Evolutionary conservation across 2,888 invertebrate species (phyloP).

Genomic region (Zele albiditarsus): DNA sequence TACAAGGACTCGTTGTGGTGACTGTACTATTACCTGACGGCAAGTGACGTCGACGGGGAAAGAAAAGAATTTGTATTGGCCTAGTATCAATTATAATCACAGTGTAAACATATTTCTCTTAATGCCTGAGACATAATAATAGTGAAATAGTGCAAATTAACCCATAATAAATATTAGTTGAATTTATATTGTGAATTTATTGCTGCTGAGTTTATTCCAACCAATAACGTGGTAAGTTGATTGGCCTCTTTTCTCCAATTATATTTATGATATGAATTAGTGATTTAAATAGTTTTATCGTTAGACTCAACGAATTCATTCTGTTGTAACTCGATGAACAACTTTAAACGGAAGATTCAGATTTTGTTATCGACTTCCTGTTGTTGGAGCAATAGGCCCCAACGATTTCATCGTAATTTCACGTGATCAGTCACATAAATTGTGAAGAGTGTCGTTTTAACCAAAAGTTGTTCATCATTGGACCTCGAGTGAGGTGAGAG

Average conservation of each 20-base stretch:
- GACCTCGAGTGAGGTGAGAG: background rate
- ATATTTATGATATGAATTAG: background rate
- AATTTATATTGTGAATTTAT: slow-evolving; percentile 5
- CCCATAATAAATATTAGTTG: background rate
- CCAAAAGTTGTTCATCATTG: background rate
- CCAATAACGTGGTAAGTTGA: no score
- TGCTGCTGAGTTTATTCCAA: no score
- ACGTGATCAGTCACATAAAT: background rate
- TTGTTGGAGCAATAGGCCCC: slow-evolving; percentile 24
- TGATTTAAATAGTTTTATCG: background rate
- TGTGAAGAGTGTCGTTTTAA: background rate
- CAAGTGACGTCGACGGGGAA: background rate
- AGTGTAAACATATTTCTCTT: background rate
- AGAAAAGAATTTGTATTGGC: background rate
- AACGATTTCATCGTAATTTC: slow-evolving; percentile 1
- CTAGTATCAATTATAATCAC: background rate
- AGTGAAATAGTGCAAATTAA: background rate
- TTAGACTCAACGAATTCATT: background rate
- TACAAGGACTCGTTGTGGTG: background rate
- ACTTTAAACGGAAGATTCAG: background rate
- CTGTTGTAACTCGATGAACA: background rate
- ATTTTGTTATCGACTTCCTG: slow-evolving; percentile 13
- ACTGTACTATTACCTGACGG: background rate
- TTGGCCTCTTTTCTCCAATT: background rate
- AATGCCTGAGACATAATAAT: background rate